phyloP scores from a whole-genome alignment of 2,888 invertebrate genomes.

The Caenorhabditis virilis region DNA sequence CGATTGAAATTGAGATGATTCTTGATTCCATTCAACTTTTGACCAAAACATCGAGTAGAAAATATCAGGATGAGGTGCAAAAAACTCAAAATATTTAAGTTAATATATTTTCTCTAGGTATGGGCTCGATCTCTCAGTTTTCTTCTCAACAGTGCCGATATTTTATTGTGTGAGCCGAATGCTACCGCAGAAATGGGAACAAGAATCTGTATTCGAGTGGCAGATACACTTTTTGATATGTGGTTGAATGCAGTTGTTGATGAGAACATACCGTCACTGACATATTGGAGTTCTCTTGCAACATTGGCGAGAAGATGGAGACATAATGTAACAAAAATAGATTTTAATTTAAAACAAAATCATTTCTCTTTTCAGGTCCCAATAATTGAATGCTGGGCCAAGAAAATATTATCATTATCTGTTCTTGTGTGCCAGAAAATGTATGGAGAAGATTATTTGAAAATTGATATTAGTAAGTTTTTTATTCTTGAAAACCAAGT shows the following conservation, averaged over 20 bases:
- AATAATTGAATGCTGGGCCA: constrained; percentile 64
- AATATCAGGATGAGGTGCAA: constrained; percentile 50
- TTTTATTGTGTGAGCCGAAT: constrained; percentile 53
- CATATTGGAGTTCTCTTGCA: constrained; percentile 64
- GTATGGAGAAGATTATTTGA: constrained; percentile 58
- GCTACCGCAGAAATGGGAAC: constrained; percentile 59
- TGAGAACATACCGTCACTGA: constrained; percentile 61
- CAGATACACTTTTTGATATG: constrained; percentile 60
- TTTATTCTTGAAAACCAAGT: neutral
- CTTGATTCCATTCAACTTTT: constrained; percentile 39
- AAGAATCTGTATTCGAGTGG: constrained; percentile 54
- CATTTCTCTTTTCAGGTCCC: constrained; percentile 48
- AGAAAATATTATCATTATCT: constrained; percentile 57
- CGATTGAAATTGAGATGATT: constrained; percentile 48
- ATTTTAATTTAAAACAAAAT: neutral
- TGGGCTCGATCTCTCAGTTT: constrained; percentile 63
- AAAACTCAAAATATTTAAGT: neutral
- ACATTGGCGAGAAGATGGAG: constrained; percentile 55
- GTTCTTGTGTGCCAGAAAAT: constrained; percentile 56
- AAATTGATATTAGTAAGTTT: constrained; percentile 41
- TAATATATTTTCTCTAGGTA: constrained; percentile 28
- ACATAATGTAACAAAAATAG: constrained; percentile 61
- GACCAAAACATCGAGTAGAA: constrained; percentile 45
- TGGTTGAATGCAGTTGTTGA: constrained; percentile 61
- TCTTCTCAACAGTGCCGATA: constrained; percentile 55